Evolutionary conservation across 1,140 invertebrate species (phyloP).

Genomic region (Amyelois transitella): DNA sequence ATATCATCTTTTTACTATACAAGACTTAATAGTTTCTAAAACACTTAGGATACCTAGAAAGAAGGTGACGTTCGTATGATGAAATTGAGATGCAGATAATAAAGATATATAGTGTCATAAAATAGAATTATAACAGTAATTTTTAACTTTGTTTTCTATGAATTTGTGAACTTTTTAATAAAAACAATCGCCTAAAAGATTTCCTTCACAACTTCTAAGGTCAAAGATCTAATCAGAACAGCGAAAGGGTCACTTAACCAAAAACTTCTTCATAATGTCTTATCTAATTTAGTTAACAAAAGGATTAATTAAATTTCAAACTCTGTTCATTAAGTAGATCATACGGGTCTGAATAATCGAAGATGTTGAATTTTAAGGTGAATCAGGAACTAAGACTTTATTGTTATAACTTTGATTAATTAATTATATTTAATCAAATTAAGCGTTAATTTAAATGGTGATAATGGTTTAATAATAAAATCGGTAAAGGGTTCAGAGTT

Average conservation of each 20-base stretch:
- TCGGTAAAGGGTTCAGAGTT: no score
- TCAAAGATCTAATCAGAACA: slow-evolving; percentile 10
- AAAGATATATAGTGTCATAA: no score
- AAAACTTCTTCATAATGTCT: slow-evolving; percentile 38
- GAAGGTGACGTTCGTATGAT: no score
- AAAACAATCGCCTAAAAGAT: neutral
- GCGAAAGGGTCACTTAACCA: slow-evolving; percentile 23
- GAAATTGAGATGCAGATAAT: no score
- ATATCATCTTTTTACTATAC: no score
- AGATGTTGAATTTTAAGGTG: slow-evolving; percentile 9
- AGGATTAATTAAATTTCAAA: slow-evolving; percentile 45
- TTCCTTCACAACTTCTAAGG: slow-evolving; percentile 9
- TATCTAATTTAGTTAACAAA: slow-evolving; percentile 44
- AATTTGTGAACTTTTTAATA: neutral
- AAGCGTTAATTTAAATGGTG: neutral
- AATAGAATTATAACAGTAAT: no score
- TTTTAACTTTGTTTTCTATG: neutral
- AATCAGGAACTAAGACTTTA: neutral
- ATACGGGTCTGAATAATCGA: slow-evolving; percentile 20
- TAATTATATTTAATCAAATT: neutral
- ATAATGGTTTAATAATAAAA: no score
- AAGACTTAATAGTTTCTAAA: no score
- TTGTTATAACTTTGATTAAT: neutral
- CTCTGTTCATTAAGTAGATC: slow-evolving; percentile 28
- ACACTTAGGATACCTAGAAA: no score